Percentiles rank a stretch among this genome's conserved stretches.
These are phyloP conservation scores for Cephus spinipes DNA, from an alignment of 2,888 invertebrate genomes.

Conservation along the genomic window DNA sequence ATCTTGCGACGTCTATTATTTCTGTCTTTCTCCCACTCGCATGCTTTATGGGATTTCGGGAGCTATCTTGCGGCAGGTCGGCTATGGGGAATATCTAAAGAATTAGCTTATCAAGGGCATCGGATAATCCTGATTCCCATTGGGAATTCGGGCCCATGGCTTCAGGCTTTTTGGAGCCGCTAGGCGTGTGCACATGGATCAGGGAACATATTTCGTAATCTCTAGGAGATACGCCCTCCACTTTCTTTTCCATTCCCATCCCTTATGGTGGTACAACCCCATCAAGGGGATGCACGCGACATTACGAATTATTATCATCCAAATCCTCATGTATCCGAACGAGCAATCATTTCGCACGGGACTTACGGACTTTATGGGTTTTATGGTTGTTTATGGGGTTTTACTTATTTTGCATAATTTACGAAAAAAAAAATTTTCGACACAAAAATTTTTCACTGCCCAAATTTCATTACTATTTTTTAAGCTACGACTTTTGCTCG, in stretches of 20 bases:
- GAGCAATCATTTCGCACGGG: slow-evolving; percentile 66
- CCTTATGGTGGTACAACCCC: slow-evolving; percentile 45
- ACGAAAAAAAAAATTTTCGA: too few relatives aligned
- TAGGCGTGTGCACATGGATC: slow-evolving; percentile 59
- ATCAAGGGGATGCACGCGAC: slow-evolving; percentile 41
- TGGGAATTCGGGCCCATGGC: slow-evolving; percentile 26
- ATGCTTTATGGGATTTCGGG: too few relatives aligned
- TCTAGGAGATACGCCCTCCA: slow-evolving; percentile 50
- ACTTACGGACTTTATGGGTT: slow-evolving; percentile 46
- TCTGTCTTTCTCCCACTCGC: too few relatives aligned
- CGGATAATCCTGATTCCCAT: slow-evolving; percentile 50
- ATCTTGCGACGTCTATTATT: too few relatives aligned
- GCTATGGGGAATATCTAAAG: slow-evolving; percentile 25
- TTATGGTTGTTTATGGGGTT: too few relatives aligned
- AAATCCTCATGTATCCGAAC: slow-evolving; percentile 59
- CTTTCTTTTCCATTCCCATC: slow-evolving; percentile 26
- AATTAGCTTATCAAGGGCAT: slow-evolving; percentile 57
- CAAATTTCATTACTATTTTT: too few relatives aligned
- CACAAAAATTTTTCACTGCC: rapidly evolving
- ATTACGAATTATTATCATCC: slow-evolving; percentile 54
- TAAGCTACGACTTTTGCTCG: too few relatives aligned
- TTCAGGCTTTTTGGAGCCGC: slow-evolving; percentile 30
- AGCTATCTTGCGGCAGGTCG: too few relatives aligned
- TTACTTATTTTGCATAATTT: too few relatives aligned
- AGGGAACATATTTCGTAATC: slow-evolving; percentile 63